phyloP scores from a whole-genome alignment of 1,140 invertebrate genomes.

The Meloidogyne floridensis region DNA sequence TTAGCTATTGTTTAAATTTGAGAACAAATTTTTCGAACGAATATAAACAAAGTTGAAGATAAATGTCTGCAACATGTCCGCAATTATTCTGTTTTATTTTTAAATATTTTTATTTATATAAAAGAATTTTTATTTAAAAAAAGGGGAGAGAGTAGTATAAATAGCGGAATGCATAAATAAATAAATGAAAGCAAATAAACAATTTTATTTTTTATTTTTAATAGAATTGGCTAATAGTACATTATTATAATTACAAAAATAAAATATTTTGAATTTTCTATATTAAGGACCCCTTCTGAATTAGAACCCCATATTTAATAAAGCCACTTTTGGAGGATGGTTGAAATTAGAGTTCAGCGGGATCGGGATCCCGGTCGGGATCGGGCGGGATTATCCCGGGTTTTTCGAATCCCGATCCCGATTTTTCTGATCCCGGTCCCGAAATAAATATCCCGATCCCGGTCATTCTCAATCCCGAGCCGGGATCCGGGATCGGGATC shows the following conservation, averaged over 20 bases:
- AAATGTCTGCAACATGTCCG: not conserved
- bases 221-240: not conserved
- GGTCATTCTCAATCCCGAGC: too few species aligned
- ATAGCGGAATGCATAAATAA: not conserved
- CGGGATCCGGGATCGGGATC: too few species aligned
- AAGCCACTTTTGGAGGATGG: too few species aligned
- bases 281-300: too few species aligned
- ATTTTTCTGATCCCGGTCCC: too few species aligned
- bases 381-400: too few species aligned
- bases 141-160: not conserved
- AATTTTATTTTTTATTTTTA: not conserved
- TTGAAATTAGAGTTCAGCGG: too few species aligned
- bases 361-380: too few species aligned
- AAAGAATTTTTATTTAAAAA: not conserved
- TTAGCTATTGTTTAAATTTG: not conserved
- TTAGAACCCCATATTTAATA: too few species aligned
- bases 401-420: too few species aligned
- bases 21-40: not conserved
- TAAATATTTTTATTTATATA: not conserved
- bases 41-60: not conserved
- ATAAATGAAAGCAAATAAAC: not conserved
- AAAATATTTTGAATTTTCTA: too few species aligned
- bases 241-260: not conserved
- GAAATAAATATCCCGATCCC: too few species aligned
- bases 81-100: not conserved